A percentile compares a stretch with the other conserved stretches of the same genome.
These are phyloP conservation scores for Acronicta leporina DNA, from an alignment of 2,888 invertebrate species.

Conservation along the genomic window DNA sequence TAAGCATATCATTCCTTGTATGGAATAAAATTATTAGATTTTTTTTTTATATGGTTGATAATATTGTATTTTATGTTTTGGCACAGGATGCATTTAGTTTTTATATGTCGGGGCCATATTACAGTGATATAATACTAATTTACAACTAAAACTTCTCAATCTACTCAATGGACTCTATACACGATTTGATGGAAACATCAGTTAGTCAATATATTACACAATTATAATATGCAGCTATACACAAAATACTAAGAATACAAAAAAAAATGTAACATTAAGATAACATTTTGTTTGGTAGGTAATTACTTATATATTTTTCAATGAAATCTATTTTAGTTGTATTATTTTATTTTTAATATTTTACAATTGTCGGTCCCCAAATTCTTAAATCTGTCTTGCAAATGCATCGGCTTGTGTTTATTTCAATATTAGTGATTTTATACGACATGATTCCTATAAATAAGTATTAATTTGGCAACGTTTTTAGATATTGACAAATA, in stretches of 20 bases:
- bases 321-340: not conserved
- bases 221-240: not conserved
- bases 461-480: slow-evolving; percentile 54
- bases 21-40: slow-evolving; percentile 57
- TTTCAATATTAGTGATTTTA: slow-evolving; percentile 36
- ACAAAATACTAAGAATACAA: not conserved
- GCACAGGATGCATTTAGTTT: slow-evolving; percentile 63
- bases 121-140: slow-evolving; percentile 69
- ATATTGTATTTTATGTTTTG: slow-evolving; percentile 45
- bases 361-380: slow-evolving; percentile 3
- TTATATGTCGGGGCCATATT: slow-evolving; percentile 71
- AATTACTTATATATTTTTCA: slow-evolving; percentile 6
- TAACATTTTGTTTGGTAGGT: slow-evolving; percentile 6
- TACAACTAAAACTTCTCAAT: slow-evolving; percentile 35
- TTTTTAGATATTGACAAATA: slow-evolving; percentile 23
- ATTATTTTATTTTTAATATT: slow-evolving; percentile 7
- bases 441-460: slow-evolving; percentile 54
- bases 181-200: not conserved
- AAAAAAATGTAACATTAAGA: not conserved
- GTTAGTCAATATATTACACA: slow-evolving; percentile 1
- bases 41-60: slow-evolving; percentile 45
- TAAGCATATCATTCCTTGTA: slow-evolving; percentile 70
- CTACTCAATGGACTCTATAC: slow-evolving; percentile 20
- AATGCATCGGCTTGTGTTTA: not conserved
- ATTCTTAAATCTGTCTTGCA: slow-evolving; percentile 4